Percentiles rank a stretch among this genome's conserved stretches.
phyloP scores from a whole-genome alignment of 2,888 invertebrate species.

The Nebria brevicollis region DNA sequence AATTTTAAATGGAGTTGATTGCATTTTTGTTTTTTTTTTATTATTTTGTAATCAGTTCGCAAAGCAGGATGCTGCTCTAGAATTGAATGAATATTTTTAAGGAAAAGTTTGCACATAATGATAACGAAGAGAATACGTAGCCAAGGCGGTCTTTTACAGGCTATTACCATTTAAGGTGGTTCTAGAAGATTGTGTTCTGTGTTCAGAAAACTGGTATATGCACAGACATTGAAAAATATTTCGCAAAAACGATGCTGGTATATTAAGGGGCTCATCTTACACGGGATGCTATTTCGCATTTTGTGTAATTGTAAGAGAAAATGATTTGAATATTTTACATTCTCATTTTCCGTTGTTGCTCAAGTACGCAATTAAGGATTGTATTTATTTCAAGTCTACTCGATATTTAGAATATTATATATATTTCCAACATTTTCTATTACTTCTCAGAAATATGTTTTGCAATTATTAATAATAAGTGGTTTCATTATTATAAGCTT shows the following conservation, averaged over 20 bases:
- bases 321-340: too few species aligned
- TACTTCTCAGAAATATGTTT: too few species aligned
- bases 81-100: neutral
- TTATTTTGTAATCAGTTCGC: neutral
- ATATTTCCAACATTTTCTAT: too few species aligned
- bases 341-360: too few species aligned
- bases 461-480: too few species aligned
- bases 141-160: neutral
- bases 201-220: neutral
- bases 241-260: neutral
- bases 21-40: neutral
- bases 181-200: conserved; percentile 1
- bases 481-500: too few species aligned
- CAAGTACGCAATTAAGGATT: too few species aligned
- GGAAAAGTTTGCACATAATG: neutral
- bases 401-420: too few species aligned
- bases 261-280: neutral
- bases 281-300: neutral
- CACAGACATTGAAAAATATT: neutral
- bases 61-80: neutral
- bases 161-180: neutral
- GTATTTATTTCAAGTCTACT: too few species aligned
- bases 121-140: neutral
- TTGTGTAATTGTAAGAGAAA: neutral
- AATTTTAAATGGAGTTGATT: neutral